These are phyloP conservation scores for Melieria omissa DNA, from an alignment of 2,888 invertebrate genomes.

Conservation along the genomic window DNA sequence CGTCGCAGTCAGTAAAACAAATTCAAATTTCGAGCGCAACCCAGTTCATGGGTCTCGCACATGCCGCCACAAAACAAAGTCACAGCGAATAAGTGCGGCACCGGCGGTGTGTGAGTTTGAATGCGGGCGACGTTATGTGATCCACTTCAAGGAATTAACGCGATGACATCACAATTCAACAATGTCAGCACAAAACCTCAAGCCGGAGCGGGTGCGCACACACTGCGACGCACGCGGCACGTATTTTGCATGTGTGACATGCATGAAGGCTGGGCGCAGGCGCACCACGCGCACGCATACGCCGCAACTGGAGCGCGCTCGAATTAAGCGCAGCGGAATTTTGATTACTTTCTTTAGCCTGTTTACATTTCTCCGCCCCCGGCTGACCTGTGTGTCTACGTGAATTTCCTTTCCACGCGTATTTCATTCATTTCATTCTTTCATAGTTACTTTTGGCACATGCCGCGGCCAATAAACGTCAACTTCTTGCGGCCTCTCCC, in stretches of 20 bases:
- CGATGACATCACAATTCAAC: conserved; percentile 45
- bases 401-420: no score
- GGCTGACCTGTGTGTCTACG: no score
- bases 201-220: conserved; percentile 21
- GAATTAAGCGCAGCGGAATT: no score
- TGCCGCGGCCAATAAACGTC: no score
- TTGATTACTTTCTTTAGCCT: no score
- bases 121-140: neutral
- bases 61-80: conserved; percentile 12
- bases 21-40: conserved; percentile 21
- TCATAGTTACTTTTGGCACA: no score
- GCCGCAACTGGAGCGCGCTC: neutral
- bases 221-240: conserved; percentile 21
- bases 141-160: conserved; percentile 17
- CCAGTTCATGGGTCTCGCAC: conserved; percentile 35
- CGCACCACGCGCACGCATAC: conserved; percentile 25
- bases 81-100: neutral
- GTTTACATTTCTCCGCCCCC: no score
- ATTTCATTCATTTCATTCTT: no score
- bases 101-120: neutral
- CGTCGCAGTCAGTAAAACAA: neutral
- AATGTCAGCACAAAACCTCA: conserved; percentile 44
- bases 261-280: conserved; percentile 10
- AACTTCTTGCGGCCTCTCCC: no score
- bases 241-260: no score